Evolutionary conservation across 2,113 vertebrate genomes (phyloP).

Genomic region (Pteronura brasiliensis): DNA sequence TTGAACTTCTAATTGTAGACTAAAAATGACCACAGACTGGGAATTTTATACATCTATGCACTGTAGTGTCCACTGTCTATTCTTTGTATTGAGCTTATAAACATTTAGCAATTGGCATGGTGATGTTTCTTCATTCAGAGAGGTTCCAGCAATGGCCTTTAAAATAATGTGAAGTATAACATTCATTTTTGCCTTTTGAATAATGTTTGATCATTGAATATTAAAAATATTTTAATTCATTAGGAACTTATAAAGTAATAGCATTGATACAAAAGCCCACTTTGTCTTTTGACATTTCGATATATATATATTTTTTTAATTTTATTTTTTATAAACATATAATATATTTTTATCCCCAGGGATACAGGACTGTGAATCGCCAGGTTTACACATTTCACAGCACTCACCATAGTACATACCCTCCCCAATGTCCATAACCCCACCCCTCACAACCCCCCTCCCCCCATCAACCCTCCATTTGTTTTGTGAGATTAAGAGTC

Average conservation of each 20-base stretch:
- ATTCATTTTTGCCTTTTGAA: not conserved
- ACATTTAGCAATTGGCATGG: not conserved
- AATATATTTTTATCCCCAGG: no score
- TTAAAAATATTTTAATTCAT: no score
- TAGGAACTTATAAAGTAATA: not conserved
- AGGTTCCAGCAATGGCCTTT: not conserved
- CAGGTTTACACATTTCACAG: no score
- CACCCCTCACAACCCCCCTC: no score
- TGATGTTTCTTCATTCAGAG: conserved; percentile 17
- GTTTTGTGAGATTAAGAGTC: no score
- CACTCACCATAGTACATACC: no score
- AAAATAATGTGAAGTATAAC: not conserved
- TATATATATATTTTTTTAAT: no score
- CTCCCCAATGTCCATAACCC: no score
- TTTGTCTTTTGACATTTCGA: not conserved
- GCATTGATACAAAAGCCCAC: not conserved
- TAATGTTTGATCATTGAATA: not conserved
- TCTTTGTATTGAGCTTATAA: not conserved
- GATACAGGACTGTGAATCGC: no score
- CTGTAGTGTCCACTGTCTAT: not conserved
- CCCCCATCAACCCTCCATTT: no score
- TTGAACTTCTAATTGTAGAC: not conserved
- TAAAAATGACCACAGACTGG: not conserved
- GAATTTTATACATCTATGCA: not conserved
- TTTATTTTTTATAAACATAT: no score